Conservation (phyloP, 92 coral and sea anemone species). For the Palythoa caribaeorum region DNA sequence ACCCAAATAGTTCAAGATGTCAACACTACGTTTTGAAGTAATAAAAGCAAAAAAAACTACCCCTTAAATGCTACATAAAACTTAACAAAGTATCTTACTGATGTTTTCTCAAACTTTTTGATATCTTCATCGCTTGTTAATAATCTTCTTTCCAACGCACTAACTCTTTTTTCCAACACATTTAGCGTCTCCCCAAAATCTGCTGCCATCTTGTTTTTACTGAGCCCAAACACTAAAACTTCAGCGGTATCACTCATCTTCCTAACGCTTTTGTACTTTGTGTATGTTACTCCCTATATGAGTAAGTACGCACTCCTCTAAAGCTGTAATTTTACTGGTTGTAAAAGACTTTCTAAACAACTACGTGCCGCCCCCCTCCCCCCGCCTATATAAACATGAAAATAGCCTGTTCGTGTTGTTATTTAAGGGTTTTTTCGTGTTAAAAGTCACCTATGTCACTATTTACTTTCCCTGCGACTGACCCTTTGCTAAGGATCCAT, state of each 20-base stretch:
- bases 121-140: constrained; percentile 76
- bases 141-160: constrained; percentile 81
- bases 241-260: not conserved
- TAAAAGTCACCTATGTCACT: no score
- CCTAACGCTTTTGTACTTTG: not conserved
- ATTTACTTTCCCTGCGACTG: no score
- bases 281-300: not conserved
- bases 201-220: constrained; percentile 83
- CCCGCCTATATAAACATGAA: no score
- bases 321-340: no score
- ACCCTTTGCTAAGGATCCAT: no score
- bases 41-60: not conserved
- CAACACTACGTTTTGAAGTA: not conserved
- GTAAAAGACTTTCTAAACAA: no score
- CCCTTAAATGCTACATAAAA: not conserved
- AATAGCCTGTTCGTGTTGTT: no score
- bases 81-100: constrained; percentile 62
- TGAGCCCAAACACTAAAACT: not conserved
- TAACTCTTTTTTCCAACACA: constrained; percentile 85
- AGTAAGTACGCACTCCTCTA: no score
- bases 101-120: constrained; percentile 70
- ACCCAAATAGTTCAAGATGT: not conserved
- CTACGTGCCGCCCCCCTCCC: no score
- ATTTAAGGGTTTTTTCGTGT: no score
- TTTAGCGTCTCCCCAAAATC: constrained; percentile 74